A percentile compares a stretch with the other conserved stretches of the same genome.
Conservation (phyloP, 2,888 invertebrate species). For the Epistrophella euchroma region DNA sequence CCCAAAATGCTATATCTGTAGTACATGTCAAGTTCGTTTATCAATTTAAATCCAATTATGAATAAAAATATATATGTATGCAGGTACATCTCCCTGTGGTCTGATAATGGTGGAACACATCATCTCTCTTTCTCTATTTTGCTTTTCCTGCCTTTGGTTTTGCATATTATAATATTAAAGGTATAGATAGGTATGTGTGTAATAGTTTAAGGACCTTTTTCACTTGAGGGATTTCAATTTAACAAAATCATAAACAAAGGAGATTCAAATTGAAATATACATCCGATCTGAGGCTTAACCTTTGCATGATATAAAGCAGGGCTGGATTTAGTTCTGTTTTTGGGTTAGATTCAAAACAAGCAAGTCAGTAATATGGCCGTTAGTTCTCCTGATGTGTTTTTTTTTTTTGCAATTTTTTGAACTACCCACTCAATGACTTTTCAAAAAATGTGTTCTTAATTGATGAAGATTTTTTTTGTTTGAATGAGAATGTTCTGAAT, state of each 20-base stretch:
- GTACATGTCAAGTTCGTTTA: constrained; percentile 29
- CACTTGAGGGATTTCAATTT: constrained; percentile 64
- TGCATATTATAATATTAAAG: background rate
- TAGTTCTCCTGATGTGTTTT: too few relatives aligned
- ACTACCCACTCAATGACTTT: too few relatives aligned
- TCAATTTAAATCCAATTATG: constrained; percentile 58
- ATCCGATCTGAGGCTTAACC: constrained; percentile 9
- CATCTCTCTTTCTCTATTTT: background rate
- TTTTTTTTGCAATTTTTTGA: too few relatives aligned
- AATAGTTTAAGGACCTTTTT: constrained; percentile 51
- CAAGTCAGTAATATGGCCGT: too few relatives aligned
- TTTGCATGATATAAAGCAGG: background rate
- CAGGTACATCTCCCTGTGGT: background rate
- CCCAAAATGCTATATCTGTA: constrained; percentile 40
- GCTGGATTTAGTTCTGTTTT: background rate
- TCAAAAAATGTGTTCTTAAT: too few relatives aligned
- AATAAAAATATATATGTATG: too few relatives aligned
- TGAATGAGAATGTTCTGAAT: too few relatives aligned
- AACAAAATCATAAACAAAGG: constrained; percentile 73
- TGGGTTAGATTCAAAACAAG: too few relatives aligned
- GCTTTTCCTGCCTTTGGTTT: background rate
- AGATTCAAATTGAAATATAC: constrained; percentile 69
- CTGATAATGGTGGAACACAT: background rate
- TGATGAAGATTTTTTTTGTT: too few relatives aligned
- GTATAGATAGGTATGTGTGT: constrained; percentile 17